A percentile compares a stretch with the other conserved stretches of the same genome.
Conservation (phyloP, 2,888 invertebrate genomes). For the Calliphora vomitoria region DNA sequence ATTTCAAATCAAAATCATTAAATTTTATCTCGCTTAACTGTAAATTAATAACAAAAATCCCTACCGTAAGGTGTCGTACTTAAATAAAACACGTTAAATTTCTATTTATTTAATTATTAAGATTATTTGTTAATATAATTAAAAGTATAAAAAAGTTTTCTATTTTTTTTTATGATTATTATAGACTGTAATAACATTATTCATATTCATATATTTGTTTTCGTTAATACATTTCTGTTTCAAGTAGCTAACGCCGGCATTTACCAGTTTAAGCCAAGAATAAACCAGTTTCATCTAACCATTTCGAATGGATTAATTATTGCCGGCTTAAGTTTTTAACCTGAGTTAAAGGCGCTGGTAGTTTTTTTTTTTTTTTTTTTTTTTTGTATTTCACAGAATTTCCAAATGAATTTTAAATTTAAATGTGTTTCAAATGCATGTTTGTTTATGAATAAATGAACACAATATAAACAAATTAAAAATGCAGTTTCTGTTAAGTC, state of each 20-base stretch:
- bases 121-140: neutral
- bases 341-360: slow-evolving; percentile 2
- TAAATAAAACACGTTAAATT: slow-evolving; percentile 26
- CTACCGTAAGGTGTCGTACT: neutral
- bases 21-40: too few relatives aligned
- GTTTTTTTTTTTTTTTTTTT: neutral
- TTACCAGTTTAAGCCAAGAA: slow-evolving; percentile 51
- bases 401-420: slow-evolving; percentile 30
- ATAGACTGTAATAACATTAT: slow-evolving; percentile 14
- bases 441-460: neutral
- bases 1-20: too few relatives aligned
- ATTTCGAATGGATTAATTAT: slow-evolving; percentile 33
- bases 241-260: slow-evolving; percentile 41
- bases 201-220: neutral
- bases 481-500: slow-evolving; percentile 6
- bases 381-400: neutral
- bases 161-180: slow-evolving; percentile 13
- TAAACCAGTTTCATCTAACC: slow-evolving; percentile 56
- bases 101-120: slow-evolving; percentile 13
- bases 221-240: slow-evolving; percentile 21
- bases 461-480: neutral
- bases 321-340: slow-evolving; percentile 12
- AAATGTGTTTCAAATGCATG: neutral
- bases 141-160: neutral
- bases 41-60: neutral